Conservation (phyloP, 64 coral and sea anemone species). For the Stylophora pistillata region DNA sequence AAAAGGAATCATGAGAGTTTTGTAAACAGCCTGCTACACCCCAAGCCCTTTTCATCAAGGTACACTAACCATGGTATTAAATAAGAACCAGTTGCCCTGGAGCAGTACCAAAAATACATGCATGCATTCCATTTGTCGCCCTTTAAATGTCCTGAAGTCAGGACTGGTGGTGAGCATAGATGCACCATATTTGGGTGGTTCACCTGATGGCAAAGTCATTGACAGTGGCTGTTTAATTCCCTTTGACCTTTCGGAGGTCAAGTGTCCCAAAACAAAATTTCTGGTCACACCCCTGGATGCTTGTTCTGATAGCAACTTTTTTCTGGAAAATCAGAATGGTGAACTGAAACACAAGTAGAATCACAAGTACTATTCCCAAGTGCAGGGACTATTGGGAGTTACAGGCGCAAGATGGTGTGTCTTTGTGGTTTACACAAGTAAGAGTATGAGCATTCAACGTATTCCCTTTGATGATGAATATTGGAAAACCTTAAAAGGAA, state of each 20-base stretch:
- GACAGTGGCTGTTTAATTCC: constrained; percentile 15
- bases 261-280: constrained; percentile 35
- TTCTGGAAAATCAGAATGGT: constrained; percentile 33
- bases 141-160: constrained; percentile 21
- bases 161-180: constrained; percentile 33
- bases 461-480: constrained; percentile 14
- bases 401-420: constrained; percentile 45
- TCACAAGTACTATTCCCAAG: constrained; percentile 31
- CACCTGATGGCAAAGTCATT: constrained; percentile 47
- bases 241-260: constrained; percentile 32
- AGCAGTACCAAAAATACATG: constrained; percentile 44
- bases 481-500: not conserved
- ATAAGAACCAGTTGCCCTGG: constrained; percentile 34
- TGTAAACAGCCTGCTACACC: constrained; percentile 44
- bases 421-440: constrained; percentile 25
- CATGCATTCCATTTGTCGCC: not conserved
- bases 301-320: constrained; percentile 37
- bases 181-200: constrained; percentile 9
- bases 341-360: constrained; percentile 4
- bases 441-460: constrained; percentile 9
- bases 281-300: constrained; percentile 27
- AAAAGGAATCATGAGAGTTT: constrained; percentile 54
- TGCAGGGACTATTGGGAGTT: constrained; percentile 39
- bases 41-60: constrained; percentile 34
- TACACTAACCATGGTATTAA: constrained; percentile 23